A percentile compares a stretch with the other conserved stretches of the same genome.
Evolutionary conservation across 2,113 vertebrate species (phyloP).

Genomic region (Miniopterus natalensis): DNA sequence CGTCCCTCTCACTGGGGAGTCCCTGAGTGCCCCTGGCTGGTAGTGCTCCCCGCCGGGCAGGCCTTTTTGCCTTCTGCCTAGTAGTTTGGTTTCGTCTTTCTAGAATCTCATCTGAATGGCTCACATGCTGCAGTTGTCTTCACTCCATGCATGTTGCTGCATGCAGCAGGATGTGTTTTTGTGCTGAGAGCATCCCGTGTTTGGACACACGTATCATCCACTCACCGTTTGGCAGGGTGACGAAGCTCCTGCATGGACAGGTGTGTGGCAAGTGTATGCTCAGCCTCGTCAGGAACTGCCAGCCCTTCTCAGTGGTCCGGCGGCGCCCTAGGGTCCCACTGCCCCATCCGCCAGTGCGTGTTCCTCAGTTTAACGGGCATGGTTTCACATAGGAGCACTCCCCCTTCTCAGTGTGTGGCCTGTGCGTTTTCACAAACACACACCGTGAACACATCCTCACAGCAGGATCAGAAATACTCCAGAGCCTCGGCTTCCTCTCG

Average conservation of each 20-base stretch:
- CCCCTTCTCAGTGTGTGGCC: not conserved
- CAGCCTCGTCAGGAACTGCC: not conserved
- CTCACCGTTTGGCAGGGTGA: not conserved
- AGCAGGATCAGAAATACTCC: not conserved
- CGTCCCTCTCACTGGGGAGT: accelerated
- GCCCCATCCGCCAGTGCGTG: not conserved
- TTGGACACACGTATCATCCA: not conserved
- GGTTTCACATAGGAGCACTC: not conserved
- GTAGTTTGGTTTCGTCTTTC: not conserved
- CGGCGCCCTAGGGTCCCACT: not conserved
- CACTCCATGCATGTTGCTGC: not conserved
- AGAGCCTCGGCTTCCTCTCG: not conserved
- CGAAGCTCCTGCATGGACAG: not conserved
- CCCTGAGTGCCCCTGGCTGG: not conserved
- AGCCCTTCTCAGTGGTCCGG: not conserved
- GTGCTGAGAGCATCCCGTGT: not conserved
- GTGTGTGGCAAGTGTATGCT: not conserved
- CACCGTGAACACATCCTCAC: not conserved
- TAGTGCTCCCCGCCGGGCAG: accelerated
- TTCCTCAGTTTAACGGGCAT: not conserved
- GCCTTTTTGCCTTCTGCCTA: accelerated
- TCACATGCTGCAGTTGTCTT: not conserved
- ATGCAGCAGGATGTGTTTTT: not conserved
- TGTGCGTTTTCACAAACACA: not conserved
- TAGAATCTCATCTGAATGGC: not conserved